A percentile compares a stretch with the other conserved stretches of the same genome.
These are phyloP conservation scores for Drosophila arawakana DNA, from an alignment of 1,140 invertebrate species.

Conservation along the genomic window DNA sequence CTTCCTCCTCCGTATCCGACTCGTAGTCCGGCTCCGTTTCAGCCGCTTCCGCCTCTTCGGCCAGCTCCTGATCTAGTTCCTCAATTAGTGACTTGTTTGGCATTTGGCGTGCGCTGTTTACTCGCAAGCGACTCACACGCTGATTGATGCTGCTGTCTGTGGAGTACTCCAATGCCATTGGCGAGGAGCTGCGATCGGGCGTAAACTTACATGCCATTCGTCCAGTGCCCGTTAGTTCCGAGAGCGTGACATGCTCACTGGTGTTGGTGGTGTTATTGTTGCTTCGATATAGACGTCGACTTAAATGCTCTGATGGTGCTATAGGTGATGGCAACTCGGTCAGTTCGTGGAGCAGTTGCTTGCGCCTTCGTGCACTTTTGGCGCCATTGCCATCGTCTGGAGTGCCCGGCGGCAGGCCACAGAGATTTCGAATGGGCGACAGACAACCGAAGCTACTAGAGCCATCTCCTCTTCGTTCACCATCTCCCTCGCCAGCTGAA, in stretches of 20 bases:
- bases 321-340: conserved; percentile 71
- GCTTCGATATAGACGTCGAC: conserved; percentile 37
- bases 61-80: conserved; percentile 12
- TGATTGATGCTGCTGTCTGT: conserved; percentile 70
- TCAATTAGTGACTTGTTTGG: conserved; percentile 15
- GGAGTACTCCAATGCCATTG: conserved; percentile 58
- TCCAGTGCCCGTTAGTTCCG: conserved; percentile 42
- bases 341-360: conserved; percentile 55
- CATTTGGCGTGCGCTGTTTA: conserved; percentile 55
- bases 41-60: conserved; percentile 23
- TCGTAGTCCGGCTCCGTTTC: conserved; percentile 30
- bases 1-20: conserved; percentile 46
- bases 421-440: conserved; percentile 74
- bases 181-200: conserved; percentile 76
- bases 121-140: conserved; percentile 58
- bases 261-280: conserved; percentile 17
- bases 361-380: conserved; percentile 35
- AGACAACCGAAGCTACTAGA: conserved; percentile 75
- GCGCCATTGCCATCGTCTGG: conserved; percentile 58
- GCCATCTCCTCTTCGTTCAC: background rate
- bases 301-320: conserved; percentile 64
- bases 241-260: conserved; percentile 51
- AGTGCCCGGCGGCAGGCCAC: conserved; percentile 60
- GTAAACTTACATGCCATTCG: conserved; percentile 61
- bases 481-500: conserved; percentile 38